Evolutionary conservation across 2,797 vertebrate genomes (phyloP), one percentile per base, ranked within the genome.

Genomic region (Urophycis tenuis): DNA sequence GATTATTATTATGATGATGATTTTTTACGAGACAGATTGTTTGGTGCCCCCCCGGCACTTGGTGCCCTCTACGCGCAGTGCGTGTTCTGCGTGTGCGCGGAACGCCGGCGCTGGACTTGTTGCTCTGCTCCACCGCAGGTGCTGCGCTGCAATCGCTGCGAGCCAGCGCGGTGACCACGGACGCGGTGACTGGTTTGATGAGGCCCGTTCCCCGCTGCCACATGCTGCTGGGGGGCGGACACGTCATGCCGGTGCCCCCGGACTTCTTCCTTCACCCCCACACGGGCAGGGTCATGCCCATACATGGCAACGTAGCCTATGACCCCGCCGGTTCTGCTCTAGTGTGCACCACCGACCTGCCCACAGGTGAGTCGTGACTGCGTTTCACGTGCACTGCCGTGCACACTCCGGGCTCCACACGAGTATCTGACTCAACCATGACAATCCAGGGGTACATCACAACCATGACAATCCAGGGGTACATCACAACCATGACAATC

Each of bases 221-320:
- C 15, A 93, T 95, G 93, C 86, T 96, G 77, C 84, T 94, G 67
- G 87, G 87, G 81, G 93, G 87, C 3, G 92, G 93, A 41, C 92
- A 94, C 83, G 84, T 87, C 73, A 92, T 90, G 81, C 80, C 92
- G 0, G 91, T 95, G 41, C 94, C 95, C 0, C 73, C 84, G 0
- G 90, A 94, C 77, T 93, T 92, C 85, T 95, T 96, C 70, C 75
- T 98, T 53, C 94, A 97, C 79, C 94, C 94, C 0, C 89, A 94
- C 73, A 96, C 95, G 0, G 93, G 94, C 33, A 91, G 88, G 35
- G 85, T 95, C n/a, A 89, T 97, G 77, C 94, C 93, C 0, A 67
- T 95, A 45, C 86, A 91, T 25, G 96, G 96, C 15, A 96, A 95
- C 0, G 75, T 96, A 72, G 93, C 92, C 32, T 96, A 93, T 0